Evolutionary conservation across 2,888 invertebrate species (phyloP), one percentile per base, ranked within the genome.

Genomic region (Cryptus viduatorius): DNA sequence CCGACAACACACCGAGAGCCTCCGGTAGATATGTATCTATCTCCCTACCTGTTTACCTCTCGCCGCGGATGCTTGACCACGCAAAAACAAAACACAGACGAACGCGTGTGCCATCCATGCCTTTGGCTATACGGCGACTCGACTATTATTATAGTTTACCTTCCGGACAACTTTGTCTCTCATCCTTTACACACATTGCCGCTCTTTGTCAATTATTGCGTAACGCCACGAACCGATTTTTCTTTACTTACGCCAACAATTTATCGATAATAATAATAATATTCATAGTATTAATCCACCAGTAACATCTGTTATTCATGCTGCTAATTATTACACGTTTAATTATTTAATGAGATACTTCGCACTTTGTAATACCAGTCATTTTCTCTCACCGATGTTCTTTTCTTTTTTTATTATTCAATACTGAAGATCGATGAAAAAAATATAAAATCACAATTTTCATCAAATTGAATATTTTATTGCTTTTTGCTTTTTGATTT

Each of bases 51-150:
- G 76, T 82, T 84, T 82, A 84, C 79, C 84, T 79, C 84, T 76
- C 48, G 79, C 71, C 37, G 42, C 46, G 50, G 84, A 80, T 64
- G 77, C 82, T 84, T 84, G 82, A 82, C 82, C 84, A 84, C 84
- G 82, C 78, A 84, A 84, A 84, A 84, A 82, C 82, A 82, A 82
- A 84, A 76, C 84, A 65, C 61, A 68, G 78, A 82, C 73, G 42
- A 65, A 78, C 61, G 68, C 72, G 73, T 72, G 42, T 59, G 37
- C 78, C 78, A 73, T 72, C 46, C 64, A 16, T 16, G 71, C 84
- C 78, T 7, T 59, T 59, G 84, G 84, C 84, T 71, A 76, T 59
- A 76, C 73, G 65, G 65, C 59, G 75, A 80, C 82, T 84, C 78
- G 59, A 75, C 79, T 84, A 71, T 84, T 84, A 84, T 84, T 79